These are phyloP conservation scores for Meda fulgida DNA, from an alignment of 2,797 vertebrate genomes.

Conservation along the genomic window DNA sequence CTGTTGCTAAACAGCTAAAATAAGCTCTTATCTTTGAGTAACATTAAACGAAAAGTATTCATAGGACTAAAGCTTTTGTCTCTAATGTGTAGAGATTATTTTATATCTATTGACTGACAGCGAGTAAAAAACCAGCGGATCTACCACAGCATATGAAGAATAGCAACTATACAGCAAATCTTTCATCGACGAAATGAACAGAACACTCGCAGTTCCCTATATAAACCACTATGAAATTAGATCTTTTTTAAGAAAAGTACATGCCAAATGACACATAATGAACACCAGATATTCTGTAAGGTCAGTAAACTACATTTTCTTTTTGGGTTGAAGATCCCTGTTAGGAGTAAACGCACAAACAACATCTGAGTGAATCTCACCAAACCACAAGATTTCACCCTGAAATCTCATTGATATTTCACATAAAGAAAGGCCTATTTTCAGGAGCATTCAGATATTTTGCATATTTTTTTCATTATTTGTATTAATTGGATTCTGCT, in stretches of 20 bases:
- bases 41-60: conserved; percentile 23
- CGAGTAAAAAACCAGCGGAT: not conserved
- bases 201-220: not conserved
- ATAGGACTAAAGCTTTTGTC: conserved; percentile 10
- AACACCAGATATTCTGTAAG: not conserved
- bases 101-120: not conserved
- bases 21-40: conserved; percentile 36
- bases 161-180: conserved; percentile 12
- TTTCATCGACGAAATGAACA: not conserved
- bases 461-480: not conserved
- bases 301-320: not conserved
- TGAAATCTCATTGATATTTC: not conserved
- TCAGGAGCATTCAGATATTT: conserved; percentile 3
- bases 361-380: not conserved
- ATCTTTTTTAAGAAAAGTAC: conserved; percentile 2
- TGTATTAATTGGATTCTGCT: not conserved
- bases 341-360: conserved; percentile 10
- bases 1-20: conserved; percentile 39
- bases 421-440: not conserved
- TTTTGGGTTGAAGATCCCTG: conserved; percentile 36
- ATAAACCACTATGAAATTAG: conserved; percentile 3
- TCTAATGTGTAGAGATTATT: conserved; percentile 5
- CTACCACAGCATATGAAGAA: conserved; percentile 3
- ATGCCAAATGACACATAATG: conserved; percentile 12
- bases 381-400: not conserved